Evolutionary conservation across 2,113 vertebrate genomes (phyloP).

Genomic region (Cyphomyrus plagiostoma): DNA sequence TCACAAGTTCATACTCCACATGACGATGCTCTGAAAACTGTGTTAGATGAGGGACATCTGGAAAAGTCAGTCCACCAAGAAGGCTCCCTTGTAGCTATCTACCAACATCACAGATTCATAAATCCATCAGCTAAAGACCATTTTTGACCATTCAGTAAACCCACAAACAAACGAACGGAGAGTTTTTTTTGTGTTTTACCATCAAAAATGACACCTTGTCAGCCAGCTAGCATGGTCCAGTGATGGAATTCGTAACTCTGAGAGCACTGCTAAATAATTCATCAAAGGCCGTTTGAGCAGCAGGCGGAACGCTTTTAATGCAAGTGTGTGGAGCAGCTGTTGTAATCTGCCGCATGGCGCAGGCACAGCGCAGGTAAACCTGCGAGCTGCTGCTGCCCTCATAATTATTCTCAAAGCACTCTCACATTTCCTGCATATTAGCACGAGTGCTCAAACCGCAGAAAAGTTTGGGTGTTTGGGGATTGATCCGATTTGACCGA

Average conservation of each 20-base stretch:
- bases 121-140: neutral
- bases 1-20: neutral
- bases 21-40: neutral
- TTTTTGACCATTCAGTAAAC: neutral
- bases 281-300: neutral
- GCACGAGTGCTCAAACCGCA: neutral
- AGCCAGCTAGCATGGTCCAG: neutral
- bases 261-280: neutral
- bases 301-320: neutral
- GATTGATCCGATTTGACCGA: neutral
- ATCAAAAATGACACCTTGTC: neutral
- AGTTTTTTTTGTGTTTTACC: neutral
- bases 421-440: neutral
- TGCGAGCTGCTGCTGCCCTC: neutral
- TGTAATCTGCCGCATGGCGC: neutral
- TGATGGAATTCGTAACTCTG: neutral
- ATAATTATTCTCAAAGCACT: neutral
- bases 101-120: neutral
- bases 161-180: neutral
- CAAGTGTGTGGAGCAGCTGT: neutral
- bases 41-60: neutral
- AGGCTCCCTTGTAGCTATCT: neutral
- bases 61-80: neutral
- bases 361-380: neutral
- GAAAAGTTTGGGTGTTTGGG: neutral